Evolutionary conservation across 1,140 invertebrate genomes (phyloP).

Genomic region (Dinoponera quadriceps): DNA sequence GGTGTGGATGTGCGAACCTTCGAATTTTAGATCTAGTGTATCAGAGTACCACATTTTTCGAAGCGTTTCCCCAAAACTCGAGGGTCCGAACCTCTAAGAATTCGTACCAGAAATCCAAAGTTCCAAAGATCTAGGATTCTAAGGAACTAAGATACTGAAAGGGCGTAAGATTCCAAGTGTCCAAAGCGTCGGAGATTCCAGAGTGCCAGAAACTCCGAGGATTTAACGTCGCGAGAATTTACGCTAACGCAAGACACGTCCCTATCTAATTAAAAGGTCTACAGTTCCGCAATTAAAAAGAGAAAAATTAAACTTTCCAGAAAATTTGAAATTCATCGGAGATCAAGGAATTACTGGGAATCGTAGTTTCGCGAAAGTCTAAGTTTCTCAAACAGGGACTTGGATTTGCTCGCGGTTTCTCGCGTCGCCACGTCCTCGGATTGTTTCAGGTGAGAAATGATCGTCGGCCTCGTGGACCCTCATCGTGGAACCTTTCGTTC

Average conservation of each 20-base stretch:
- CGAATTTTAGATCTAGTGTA: neutral
- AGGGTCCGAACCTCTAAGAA: conserved; percentile 21
- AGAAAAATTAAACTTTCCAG: neutral
- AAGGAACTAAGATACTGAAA: conserved; percentile 22
- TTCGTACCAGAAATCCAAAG: conserved; percentile 5
- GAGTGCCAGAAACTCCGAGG: conserved; percentile 3
- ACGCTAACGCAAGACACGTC: neutral
- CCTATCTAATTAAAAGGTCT: neutral
- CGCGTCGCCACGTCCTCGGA: neutral
- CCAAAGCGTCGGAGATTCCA: conserved; percentile 37
- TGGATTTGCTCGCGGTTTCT: neutral
- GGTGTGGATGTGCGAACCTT: neutral
- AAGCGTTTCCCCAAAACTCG: neutral
- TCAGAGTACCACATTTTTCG: neutral
- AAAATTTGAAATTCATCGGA: neutral
- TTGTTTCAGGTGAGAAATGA: neutral
- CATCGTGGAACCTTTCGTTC: neutral
- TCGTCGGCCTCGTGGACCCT: neutral
- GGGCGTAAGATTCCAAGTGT: conserved; percentile 35
- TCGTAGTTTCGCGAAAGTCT: neutral
- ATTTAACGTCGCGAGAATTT: neutral
- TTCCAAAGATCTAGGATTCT: conserved; percentile 43
- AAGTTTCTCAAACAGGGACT: neutral
- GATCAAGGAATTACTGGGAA: neutral
- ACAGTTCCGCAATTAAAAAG: neutral